Evolutionary conservation across 1,140 invertebrate species (phyloP).

Genomic region (Calycopis cecrops): DNA sequence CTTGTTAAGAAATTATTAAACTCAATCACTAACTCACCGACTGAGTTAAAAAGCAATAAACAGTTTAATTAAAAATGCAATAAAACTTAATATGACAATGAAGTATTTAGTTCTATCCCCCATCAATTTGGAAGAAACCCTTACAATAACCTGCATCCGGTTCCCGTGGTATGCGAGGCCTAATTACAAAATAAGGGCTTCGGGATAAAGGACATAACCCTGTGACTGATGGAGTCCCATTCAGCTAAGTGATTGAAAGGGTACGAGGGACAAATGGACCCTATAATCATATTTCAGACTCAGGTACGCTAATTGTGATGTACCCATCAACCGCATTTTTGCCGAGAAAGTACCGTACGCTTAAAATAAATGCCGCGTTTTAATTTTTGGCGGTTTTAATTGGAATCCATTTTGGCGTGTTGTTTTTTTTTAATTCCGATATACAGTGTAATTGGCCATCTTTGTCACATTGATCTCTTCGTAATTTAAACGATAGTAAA

Average conservation of each 20-base stretch:
- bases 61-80: too few relatives aligned
- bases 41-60: too few relatives aligned
- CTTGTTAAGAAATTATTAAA: too few relatives aligned
- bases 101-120: too few relatives aligned
- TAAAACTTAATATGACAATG: too few relatives aligned
- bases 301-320: constrained; percentile 16
- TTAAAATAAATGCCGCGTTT: neutral
- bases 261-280: constrained; percentile 41
- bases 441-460: too few relatives aligned
- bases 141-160: constrained; percentile 32
- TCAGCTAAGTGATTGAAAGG: constrained; percentile 57
- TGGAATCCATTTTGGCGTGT: neutral
- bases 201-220: constrained; percentile 44
- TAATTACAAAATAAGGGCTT: constrained; percentile 57
- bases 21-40: too few relatives aligned
- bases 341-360: constrained; percentile 4
- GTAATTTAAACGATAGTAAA: too few relatives aligned
- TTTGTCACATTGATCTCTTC: too few relatives aligned
- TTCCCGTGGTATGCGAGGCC: constrained; percentile 35
- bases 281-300: constrained; percentile 41
- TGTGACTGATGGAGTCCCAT: constrained; percentile 56
- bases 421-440: neutral
- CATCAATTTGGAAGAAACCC: neutral
- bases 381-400: neutral
- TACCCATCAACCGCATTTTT: constrained; percentile 1